Conservation (phyloP, 2,113 vertebrate species). For the Perca schrenkii region DNA sequence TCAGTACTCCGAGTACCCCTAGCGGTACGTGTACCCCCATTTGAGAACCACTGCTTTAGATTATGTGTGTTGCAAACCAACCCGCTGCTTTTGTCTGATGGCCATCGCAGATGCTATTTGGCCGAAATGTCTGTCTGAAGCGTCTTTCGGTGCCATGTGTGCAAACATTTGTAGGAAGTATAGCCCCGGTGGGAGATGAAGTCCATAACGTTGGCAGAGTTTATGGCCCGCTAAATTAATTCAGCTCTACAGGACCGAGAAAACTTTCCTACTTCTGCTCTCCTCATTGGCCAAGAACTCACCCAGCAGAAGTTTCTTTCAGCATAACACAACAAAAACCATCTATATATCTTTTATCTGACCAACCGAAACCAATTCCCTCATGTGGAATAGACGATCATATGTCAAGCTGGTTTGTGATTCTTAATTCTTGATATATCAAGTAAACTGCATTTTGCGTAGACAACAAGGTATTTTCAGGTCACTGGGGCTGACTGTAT, state of each 20-base stretch:
- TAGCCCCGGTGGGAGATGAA: not conserved
- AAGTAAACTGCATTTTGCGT: not conserved
- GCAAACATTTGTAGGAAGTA: not conserved
- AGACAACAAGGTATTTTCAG: not conserved
- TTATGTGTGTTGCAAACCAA: not conserved
- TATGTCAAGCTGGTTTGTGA: not conserved
- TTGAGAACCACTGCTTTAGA: not conserved
- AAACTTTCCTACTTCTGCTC: not conserved
- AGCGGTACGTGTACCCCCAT: no score
- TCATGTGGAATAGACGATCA: not conserved
- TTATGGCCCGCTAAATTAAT: not conserved
- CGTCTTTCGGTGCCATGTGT: not conserved
- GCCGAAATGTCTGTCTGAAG: not conserved
- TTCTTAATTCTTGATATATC: not conserved
- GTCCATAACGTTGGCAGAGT: not conserved
- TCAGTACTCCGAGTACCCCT: no score
- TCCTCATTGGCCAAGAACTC: constrained; percentile 1
- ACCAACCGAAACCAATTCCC: not conserved
- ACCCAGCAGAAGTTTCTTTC: constrained; percentile 4
- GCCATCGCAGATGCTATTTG: not conserved
- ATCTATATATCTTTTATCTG: no score
- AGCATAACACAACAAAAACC: not conserved
- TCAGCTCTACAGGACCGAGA: constrained; percentile 16
- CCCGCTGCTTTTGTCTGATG: not conserved
- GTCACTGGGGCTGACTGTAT: not conserved